These are phyloP conservation scores for Nasonia longicornis DNA, from an alignment of 1,140 invertebrate species.

Conservation along the genomic window DNA sequence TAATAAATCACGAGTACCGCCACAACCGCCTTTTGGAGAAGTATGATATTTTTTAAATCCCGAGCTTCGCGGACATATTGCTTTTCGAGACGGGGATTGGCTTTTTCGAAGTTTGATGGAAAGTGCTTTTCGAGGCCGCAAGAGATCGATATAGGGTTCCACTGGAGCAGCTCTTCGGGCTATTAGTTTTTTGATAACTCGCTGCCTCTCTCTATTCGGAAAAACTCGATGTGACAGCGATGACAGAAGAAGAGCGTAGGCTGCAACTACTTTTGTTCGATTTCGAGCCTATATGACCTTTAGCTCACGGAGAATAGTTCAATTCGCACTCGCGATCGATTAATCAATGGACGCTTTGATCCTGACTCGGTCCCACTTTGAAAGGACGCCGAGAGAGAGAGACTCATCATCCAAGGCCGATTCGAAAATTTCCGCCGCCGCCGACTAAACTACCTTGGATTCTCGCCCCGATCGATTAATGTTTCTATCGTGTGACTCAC, in stretches of 20 bases:
- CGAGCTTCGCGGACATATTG: no score
- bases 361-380: background rate
- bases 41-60: no score
- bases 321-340: background rate
- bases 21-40: no score
- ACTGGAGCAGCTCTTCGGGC: background rate
- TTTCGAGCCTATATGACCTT: background rate
- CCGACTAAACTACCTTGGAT: constrained; percentile 5
- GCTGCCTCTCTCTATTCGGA: no score
- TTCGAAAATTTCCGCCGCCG: background rate
- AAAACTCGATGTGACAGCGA: no score
- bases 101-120: background rate
- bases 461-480: background rate
- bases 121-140: background rate
- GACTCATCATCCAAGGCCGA: background rate
- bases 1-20: background rate
- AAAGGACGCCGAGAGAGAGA: background rate
- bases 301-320: no score
- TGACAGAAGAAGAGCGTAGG: no score
- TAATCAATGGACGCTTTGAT: background rate
- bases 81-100: background rate
- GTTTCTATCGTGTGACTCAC: background rate
- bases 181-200: background rate
- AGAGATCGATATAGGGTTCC: no score
- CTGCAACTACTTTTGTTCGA: background rate